Evolutionary conservation across 2,797 vertebrate species (phyloP).

Genomic region (Hyperoplus lanceolatus): DNA sequence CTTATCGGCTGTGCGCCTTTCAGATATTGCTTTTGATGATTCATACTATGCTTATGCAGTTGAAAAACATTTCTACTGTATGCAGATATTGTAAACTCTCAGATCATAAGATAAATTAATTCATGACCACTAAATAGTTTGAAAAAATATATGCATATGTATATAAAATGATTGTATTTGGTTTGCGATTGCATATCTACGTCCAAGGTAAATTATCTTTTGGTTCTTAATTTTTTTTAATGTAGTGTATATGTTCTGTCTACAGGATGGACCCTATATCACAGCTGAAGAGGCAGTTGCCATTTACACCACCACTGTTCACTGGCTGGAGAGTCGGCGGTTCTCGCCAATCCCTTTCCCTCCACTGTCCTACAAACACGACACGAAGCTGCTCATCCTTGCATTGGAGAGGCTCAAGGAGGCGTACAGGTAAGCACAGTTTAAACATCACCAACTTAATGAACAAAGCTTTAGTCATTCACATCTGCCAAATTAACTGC

Average conservation of each 20-base stretch:
- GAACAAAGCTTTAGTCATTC: not conserved
- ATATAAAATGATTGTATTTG: no score
- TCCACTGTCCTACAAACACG: conserved; percentile 98
- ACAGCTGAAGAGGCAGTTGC: conserved; percentile 98
- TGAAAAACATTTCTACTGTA: not conserved
- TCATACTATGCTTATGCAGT: not conserved
- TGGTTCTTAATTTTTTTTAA: not conserved
- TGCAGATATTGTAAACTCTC: not conserved
- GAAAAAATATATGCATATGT: not conserved
- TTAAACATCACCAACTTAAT: not conserved
- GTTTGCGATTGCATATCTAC: not conserved
- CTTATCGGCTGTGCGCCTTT: conserved; percentile 44
- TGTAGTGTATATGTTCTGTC: conserved; percentile 19
- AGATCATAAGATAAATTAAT: not conserved
- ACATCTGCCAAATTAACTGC: not conserved
- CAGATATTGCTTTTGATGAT: conserved; percentile 44
- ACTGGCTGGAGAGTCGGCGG: conserved; percentile 98
- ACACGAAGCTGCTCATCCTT: conserved; percentile 98
- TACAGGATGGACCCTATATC: conserved; percentile 98
- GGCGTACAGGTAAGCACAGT: conserved; percentile 92
- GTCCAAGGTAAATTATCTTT: not conserved
- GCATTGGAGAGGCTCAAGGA: conserved; percentile 98
- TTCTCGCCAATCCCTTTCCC: conserved; percentile 99
- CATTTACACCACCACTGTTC: conserved; percentile 98
- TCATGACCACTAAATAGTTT: not conserved